Evolutionary conservation across 2,797 vertebrate genomes (phyloP).

Genomic region (Gorsachius magnificus): DNA sequence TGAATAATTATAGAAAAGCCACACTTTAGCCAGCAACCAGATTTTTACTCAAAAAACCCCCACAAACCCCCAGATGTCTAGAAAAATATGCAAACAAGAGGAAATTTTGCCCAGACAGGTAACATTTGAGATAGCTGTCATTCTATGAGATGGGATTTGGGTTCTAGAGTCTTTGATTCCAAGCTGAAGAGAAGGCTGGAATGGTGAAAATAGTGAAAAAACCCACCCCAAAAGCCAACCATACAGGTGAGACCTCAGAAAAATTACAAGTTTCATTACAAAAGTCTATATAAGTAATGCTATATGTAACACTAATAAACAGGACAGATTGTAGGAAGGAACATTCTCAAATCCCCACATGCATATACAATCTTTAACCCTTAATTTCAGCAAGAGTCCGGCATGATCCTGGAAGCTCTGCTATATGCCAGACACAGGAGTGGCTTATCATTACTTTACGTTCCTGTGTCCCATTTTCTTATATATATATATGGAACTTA

Average conservation of each 20-base stretch:
- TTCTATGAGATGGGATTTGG: neutral
- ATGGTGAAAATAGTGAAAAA: neutral
- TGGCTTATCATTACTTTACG: neutral
- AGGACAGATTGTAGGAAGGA: neutral
- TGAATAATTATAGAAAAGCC: neutral
- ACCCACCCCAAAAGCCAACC: neutral
- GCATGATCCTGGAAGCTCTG: neutral
- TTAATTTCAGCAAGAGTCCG: neutral
- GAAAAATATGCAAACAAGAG: neutral
- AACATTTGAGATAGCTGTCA: neutral
- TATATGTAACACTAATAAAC: neutral
- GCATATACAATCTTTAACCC: neutral
- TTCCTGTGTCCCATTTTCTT: neutral
- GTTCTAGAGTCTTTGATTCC: neutral
- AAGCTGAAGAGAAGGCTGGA: constrained; percentile 27
- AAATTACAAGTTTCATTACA: neutral
- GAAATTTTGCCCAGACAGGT: neutral
- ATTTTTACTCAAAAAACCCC: neutral
- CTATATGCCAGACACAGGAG: neutral
- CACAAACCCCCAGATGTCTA: neutral
- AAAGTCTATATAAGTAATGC: neutral
- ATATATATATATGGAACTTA: neutral
- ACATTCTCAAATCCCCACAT: neutral
- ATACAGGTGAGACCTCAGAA: neutral
- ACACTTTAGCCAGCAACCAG: neutral